phyloP scores from a whole-genome alignment of 2,113 vertebrate species.

The Cheilinus undulatus region DNA sequence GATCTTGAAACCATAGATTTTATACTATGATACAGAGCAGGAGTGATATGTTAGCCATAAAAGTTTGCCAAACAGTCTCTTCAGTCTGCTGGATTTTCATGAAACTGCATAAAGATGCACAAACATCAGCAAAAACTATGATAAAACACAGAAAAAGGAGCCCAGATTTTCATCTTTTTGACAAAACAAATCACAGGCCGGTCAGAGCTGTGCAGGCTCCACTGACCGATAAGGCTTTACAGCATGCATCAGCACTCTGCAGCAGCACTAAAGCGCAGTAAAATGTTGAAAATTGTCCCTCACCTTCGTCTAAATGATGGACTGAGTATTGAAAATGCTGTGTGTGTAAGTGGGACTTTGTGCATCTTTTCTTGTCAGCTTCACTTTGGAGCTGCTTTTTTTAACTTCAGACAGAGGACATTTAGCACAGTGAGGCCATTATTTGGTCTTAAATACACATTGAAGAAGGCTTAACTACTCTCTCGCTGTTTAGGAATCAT shows the following conservation, averaged over 20 bases:
- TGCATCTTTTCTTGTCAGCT: background rate
- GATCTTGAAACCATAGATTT: conserved; percentile 1
- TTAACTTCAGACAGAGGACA: background rate
- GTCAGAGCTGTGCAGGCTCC: background rate
- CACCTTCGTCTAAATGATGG: conserved; percentile 13
- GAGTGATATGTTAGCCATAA: conserved; percentile 12
- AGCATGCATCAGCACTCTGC: conserved; percentile 37
- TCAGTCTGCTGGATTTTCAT: conserved; percentile 3
- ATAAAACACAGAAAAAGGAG: background rate
- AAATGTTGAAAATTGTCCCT: conserved; percentile 24
- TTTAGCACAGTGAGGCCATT: background rate
- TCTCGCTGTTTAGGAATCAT: no score
- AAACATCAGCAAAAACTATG: conserved; percentile 28
- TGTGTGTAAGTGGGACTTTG: background rate
- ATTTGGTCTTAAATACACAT: no score
- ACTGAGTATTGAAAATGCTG: background rate
- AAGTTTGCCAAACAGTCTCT: conserved; percentile 21
- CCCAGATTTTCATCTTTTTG: background rate
- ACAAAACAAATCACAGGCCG: background rate
- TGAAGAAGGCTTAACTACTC: no score
- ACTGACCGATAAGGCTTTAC: conserved; percentile 38
- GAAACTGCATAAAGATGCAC: conserved; percentile 24
- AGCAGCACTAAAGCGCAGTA: conserved; percentile 22
- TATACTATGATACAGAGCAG: conserved; percentile 2
- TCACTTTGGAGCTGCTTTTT: background rate